Percentiles rank a stretch among this genome's conserved stretches.
These are phyloP conservation scores for Periophthalmus modestus DNA, from an alignment of 2,113 vertebrate species.

Conservation along the genomic window DNA sequence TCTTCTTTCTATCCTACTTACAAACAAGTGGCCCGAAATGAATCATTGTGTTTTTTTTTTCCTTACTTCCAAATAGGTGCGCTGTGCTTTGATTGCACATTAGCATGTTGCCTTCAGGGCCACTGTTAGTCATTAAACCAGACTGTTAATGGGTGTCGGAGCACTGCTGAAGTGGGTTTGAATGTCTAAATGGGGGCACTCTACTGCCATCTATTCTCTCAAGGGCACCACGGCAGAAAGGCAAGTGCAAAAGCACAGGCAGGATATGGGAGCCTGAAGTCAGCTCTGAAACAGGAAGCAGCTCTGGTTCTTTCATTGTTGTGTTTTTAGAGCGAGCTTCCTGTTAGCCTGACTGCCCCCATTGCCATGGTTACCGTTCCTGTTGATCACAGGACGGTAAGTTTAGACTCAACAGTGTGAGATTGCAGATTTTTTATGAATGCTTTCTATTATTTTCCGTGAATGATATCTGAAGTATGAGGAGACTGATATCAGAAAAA, in stretches of 20 bases:
- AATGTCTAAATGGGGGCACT: not conserved
- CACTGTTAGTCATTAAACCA: conserved; percentile 57
- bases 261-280: conserved; percentile 75
- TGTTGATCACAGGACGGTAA: conserved; percentile 59
- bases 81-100: conserved; percentile 27
- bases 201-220: conserved; percentile 20
- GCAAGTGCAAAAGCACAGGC: conserved; percentile 28
- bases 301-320: conserved; percentile 71
- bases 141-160: conserved; percentile 43
- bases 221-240: conserved; percentile 54
- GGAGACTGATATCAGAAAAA: conserved; percentile 2
- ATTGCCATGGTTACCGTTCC: conserved; percentile 56
- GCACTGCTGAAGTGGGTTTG: conserved; percentile 16
- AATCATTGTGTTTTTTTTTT: conserved; percentile 49
- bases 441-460: not conserved
- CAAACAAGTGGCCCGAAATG: conserved; percentile 3
- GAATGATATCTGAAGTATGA: conserved; percentile 39
- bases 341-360: conserved; percentile 48
- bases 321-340: conserved; percentile 75
- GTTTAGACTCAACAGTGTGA: conserved; percentile 18
- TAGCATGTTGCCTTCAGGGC: conserved; percentile 38
- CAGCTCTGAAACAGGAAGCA: conserved; percentile 74
- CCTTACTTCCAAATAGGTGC: conserved; percentile 35
- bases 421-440: conserved; percentile 7
- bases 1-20: not conserved